A percentile compares a stretch with the other conserved stretches of the same genome.
These are phyloP conservation scores for Euplexia lucipara DNA, from an alignment of 2,888 invertebrate genomes.

Conservation along the genomic window DNA sequence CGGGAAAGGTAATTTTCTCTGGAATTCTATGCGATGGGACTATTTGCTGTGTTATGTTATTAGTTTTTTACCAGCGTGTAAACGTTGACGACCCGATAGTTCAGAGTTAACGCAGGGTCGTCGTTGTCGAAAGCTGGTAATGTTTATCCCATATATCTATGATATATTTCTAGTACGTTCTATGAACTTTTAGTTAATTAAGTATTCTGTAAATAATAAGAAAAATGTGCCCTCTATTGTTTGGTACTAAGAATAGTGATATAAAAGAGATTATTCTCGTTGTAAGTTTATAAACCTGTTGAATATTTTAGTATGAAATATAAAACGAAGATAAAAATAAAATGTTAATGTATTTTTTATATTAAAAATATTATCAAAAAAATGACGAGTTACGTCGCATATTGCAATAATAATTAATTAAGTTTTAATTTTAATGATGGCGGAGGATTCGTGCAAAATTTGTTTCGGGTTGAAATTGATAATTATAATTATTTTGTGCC, in stretches of 20 bases:
- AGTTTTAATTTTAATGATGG: conserved; percentile 65
- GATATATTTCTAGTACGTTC: conserved; percentile 99
- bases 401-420: conserved; percentile 68
- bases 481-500: conserved; percentile 87
- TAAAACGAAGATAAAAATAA: conserved; percentile 59
- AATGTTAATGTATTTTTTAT: conserved; percentile 61
- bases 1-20: conserved; percentile 91
- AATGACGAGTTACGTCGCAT: conserved; percentile 75
- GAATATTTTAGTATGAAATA: conserved; percentile 64
- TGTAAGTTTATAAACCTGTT: conserved; percentile 62
- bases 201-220: conserved; percentile 82
- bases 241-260: conserved; percentile 69
- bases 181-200: conserved; percentile 94
- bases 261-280: conserved; percentile 72
- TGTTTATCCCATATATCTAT: conserved; percentile 99
- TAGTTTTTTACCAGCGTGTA: conserved; percentile 89
- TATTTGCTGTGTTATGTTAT: conserved; percentile 77
- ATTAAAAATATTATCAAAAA: conserved; percentile 67
- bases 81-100: conserved; percentile 70
- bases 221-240: conserved; percentile 59
- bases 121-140: conserved; percentile 91
- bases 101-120: conserved; percentile 69
- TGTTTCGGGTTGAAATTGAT: conserved; percentile 59
- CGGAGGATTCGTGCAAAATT: conserved; percentile 58
- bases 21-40: conserved; percentile 87